These are phyloP conservation scores for Egretta garzetta DNA, from an alignment of 2,113 vertebrate species.

Conservation along the genomic window DNA sequence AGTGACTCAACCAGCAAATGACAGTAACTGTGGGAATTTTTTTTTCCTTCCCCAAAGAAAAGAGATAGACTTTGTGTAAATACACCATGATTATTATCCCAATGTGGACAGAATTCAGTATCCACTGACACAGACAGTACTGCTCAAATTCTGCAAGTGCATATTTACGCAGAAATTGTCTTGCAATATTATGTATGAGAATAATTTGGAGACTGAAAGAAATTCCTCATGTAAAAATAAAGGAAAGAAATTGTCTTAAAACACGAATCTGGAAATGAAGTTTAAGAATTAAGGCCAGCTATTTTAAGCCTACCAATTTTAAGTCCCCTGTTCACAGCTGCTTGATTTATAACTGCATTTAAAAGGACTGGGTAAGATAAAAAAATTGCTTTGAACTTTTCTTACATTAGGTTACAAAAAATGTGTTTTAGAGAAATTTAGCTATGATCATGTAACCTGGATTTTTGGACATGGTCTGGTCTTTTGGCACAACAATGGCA, in stretches of 20 bases:
- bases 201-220: neutral
- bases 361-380: neutral
- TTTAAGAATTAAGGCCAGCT: neutral
- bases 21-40: neutral
- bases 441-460: neutral
- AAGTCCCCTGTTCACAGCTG: neutral
- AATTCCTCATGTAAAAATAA: neutral
- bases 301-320: neutral
- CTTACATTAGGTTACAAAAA: neutral
- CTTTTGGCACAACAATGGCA: neutral
- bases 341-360: neutral
- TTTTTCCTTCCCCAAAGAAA: neutral
- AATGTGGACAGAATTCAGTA: neutral
- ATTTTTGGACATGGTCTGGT: neutral
- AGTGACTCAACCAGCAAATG: neutral
- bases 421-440: neutral
- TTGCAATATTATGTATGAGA: neutral
- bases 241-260: neutral
- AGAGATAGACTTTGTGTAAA: neutral
- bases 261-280: neutral
- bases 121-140: neutral
- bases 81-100: neutral
- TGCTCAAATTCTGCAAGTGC: neutral
- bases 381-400: neutral
- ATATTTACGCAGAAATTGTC: neutral